Evolutionary conservation across 2,797 vertebrate species (phyloP).

Genomic region (Scyliorhinus canicula): DNA sequence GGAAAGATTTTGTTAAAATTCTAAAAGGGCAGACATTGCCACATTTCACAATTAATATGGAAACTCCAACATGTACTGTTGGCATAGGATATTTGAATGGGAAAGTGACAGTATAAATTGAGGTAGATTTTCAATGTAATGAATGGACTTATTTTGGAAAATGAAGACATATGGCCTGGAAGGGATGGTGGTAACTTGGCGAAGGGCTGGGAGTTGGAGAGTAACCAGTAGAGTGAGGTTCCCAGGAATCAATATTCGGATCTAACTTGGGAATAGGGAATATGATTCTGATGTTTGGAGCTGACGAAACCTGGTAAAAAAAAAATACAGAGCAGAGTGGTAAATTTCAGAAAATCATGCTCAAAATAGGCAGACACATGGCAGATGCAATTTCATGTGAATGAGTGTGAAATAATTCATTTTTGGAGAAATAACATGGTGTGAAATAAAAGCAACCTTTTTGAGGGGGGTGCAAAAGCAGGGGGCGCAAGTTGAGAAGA

Average conservation of each 20-base stretch:
- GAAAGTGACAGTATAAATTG: neutral
- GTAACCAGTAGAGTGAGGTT: neutral
- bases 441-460: neutral
- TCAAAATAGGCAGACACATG: neutral
- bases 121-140: neutral
- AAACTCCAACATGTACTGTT: neutral
- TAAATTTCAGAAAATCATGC: neutral
- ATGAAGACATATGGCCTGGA: neutral
- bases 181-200: neutral
- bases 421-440: neutral
- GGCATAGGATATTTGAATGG: neutral
- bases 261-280: neutral
- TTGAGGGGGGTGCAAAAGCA: neutral
- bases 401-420: neutral
- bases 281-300: neutral
- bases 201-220: neutral
- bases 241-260: neutral
- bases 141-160: neutral
- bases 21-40: neutral
- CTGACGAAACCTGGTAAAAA: neutral
- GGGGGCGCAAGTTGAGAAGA: neutral
- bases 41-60: neutral
- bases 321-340: neutral
- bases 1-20: neutral
- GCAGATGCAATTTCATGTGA: neutral